A percentile compares a stretch with the other conserved stretches of the same genome.
Conservation (phyloP, 2,113 vertebrate species). For the Heteronetta atricapilla region DNA sequence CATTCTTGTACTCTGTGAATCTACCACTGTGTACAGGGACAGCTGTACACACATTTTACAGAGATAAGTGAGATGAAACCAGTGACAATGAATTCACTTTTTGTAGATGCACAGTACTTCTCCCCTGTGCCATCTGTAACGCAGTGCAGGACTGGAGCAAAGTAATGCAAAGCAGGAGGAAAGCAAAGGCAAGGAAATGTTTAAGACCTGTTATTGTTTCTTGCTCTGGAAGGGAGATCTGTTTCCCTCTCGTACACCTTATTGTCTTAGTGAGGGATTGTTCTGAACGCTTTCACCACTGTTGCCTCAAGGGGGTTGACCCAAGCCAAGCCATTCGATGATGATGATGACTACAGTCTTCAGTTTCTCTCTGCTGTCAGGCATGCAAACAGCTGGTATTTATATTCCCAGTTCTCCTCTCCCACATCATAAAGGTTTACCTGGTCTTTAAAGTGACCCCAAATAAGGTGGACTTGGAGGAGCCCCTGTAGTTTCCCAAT, state of each 20-base stretch:
- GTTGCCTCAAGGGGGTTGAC: background rate
- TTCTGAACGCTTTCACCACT: background rate
- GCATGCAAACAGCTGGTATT: background rate
- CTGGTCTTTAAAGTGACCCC: background rate
- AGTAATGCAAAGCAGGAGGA: background rate
- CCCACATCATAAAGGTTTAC: background rate
- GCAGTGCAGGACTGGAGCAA: background rate
- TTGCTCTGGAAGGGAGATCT: background rate
- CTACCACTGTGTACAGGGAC: background rate
- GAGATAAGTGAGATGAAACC: slow-evolving; percentile 37
- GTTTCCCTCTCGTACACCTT: background rate
- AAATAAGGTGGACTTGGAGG: background rate
- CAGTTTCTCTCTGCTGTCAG: background rate
- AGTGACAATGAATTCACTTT: slow-evolving; percentile 24
- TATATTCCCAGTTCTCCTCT: background rate
- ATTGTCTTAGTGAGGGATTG: background rate
- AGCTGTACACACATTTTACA: slow-evolving; percentile 2
- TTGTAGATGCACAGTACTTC: background rate
- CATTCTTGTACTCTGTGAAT: background rate
- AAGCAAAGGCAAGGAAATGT: background rate
- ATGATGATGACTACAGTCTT: background rate
- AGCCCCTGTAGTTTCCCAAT: background rate
- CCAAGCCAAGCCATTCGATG: no score
- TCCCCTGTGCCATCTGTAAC: background rate
- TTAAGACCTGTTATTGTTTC: background rate